Evolutionary conservation across 2,888 invertebrate genomes (phyloP), one percentile per base, ranked within the genome.

Genomic region (Watsonalla binaria): DNA sequence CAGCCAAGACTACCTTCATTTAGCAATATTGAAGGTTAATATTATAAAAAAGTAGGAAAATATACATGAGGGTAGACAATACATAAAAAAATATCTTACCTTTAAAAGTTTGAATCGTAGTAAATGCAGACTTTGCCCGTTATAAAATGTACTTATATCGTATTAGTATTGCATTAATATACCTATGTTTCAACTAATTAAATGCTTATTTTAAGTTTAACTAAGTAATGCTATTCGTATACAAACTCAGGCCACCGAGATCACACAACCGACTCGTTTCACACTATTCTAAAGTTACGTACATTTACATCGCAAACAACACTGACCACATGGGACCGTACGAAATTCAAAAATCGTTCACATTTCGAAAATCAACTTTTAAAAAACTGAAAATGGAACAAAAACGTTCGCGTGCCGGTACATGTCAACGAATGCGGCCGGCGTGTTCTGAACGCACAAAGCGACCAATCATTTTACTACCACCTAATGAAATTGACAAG

Each of bases 351-450:
- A 72, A 70, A 73, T 70, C 71, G 61, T 78, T 80, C 77, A 80
- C 75, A 77, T 82, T 75, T 74, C 74, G 66, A 77, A 76, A 72
- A 74, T 64, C 53, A 52, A 60, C 70, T 72, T 73, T 71, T 65
- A 74, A 77, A 79, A 79, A 78, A 78, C 72, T 58, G 61, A 68
- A 73, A 72, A 79, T 76, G 72, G 79, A 87, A 87, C 82, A 89
- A 89, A 86, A 87, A 82, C 85, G 80, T 85, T 84, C 89, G 84
- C 88, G 89, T 85, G 84, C 85, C 88, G 82, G 83, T 77, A 86
- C 87, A 83, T 83, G 80, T 83, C 82, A 78, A 70, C 86, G 84
- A 88, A 87, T 88, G 89, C 85, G 82, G 76, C 78, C 77, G 74
- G 76, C 76, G 71, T 74, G 76, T 74, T 78, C 63, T 70, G 62